These are phyloP conservation scores for Istiophorus platypterus DNA, from an alignment of 2,113 vertebrate genomes.

Conservation along the genomic window DNA sequence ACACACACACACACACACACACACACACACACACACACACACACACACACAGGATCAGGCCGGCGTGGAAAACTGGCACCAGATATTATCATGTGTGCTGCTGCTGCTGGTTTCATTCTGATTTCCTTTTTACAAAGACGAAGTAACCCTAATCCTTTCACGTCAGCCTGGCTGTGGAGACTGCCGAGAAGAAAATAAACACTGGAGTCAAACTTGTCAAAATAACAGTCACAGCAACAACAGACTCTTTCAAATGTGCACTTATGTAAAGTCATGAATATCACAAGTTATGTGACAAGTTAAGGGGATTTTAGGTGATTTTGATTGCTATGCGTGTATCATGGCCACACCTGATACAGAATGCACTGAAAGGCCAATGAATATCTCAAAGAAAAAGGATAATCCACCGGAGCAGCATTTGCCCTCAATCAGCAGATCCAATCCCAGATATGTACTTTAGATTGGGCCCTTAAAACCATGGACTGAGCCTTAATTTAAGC, in stretches of 20 bases:
- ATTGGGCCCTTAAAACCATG: background rate
- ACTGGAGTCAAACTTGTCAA: conserved; percentile 30
- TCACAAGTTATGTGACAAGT: background rate
- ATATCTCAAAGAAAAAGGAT: background rate
- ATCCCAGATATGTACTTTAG: background rate
- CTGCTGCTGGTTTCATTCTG: conserved; percentile 58
- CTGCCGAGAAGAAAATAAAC: conserved; percentile 63
- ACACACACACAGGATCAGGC: conserved; percentile 57
- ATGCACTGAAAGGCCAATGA: background rate
- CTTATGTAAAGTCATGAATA: conserved; percentile 6
- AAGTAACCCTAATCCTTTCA: conserved; percentile 69
- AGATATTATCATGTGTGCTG: conserved; percentile 71
- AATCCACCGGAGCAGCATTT: background rate
- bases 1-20: too few relatives aligned
- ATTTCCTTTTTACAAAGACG: conserved; percentile 64
- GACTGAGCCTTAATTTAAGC: too few relatives aligned
- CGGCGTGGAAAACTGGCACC: conserved; percentile 65
- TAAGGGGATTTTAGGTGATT: background rate
- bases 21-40: background rate
- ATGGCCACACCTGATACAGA: background rate
- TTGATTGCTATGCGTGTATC: background rate
- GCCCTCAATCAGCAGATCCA: background rate
- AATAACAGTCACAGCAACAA: conserved; percentile 42
- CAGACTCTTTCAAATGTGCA: conserved; percentile 14
- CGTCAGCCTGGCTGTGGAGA: conserved; percentile 43